Conservation (phyloP, 92 coral and sea anemone genomes). For the Epizoanthus fatuus region DNA sequence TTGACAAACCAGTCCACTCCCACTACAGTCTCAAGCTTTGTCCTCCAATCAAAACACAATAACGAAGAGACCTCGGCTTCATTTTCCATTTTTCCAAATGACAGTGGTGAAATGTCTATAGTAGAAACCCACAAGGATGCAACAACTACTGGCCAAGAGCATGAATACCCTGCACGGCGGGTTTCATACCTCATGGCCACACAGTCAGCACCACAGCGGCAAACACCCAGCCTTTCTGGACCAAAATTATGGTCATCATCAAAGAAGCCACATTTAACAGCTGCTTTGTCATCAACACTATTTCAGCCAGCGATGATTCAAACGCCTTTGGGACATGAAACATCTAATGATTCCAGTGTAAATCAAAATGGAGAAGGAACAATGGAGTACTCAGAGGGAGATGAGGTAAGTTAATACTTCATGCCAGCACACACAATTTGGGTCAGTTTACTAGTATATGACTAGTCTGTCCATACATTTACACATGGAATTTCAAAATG, state of each 20-base stretch:
- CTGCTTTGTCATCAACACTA: constrained; percentile 39
- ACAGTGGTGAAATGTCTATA: constrained; percentile 18
- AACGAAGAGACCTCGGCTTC: constrained; percentile 24
- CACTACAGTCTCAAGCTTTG: constrained; percentile 20
- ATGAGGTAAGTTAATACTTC: constrained; percentile 25
- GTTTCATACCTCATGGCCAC: constrained; percentile 98
- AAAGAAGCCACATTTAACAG: constrained; percentile 35
- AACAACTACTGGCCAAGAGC: neutral
- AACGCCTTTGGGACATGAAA: constrained; percentile 14
- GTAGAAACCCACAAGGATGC: constrained; percentile 5
- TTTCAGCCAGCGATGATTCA: constrained; percentile 44
- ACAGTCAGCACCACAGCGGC: constrained; percentile 31
- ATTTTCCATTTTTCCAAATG: constrained; percentile 30
- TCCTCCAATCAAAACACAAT: constrained; percentile 20
- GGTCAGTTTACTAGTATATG: neutral
- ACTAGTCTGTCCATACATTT: neutral
- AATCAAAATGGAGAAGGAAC: constrained; percentile 18
- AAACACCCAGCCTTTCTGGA: constrained; percentile 37
- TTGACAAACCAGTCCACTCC: neutral
- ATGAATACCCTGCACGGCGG: constrained; percentile 67
- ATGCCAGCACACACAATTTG: neutral
- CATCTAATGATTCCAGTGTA: constrained; percentile 2
- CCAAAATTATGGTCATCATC: constrained; percentile 48
- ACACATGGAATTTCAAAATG: too few species aligned
- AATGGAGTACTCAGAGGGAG: constrained; percentile 28